A percentile compares a stretch with the other conserved stretches of the same genome.
phyloP scores from a whole-genome alignment of 2,797 vertebrate genomes.

The Rhabdomys pumilio region DNA sequence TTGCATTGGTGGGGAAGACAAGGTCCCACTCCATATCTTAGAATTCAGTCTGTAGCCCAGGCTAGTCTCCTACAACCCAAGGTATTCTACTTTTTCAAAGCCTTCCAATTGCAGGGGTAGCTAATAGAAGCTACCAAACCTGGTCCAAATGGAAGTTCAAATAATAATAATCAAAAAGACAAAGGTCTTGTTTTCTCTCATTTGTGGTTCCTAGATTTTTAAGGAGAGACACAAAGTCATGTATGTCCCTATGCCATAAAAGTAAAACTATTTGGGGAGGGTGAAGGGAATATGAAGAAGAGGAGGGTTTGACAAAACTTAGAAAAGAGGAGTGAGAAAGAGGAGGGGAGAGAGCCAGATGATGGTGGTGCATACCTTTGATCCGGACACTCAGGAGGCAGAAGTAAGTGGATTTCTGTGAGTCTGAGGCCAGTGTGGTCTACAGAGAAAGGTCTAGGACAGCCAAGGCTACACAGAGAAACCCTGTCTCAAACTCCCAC shows the following conservation, averaged over 20 bases:
- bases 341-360: background rate
- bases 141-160: constrained; percentile 15
- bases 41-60: background rate
- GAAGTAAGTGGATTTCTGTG: background rate
- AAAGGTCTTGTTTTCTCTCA: background rate
- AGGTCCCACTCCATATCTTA: background rate
- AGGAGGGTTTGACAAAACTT: background rate
- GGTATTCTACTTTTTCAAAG: background rate
- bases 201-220: background rate
- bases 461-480: background rate
- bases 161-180: background rate
- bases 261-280: background rate
- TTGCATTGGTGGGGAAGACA: background rate
- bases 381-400: background rate
- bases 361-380: background rate
- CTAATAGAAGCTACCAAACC: background rate
- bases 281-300: background rate
- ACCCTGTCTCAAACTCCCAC: background rate
- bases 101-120: background rate
- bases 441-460: background rate
- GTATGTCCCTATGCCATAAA: background rate
- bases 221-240: background rate
- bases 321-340: background rate
- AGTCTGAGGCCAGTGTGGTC: background rate
- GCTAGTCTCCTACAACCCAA: background rate